Percentiles rank a stretch among this genome's conserved stretches.
phyloP scores from a whole-genome alignment of 1,140 invertebrate species.

The Neomicropteryx cornuta region DNA sequence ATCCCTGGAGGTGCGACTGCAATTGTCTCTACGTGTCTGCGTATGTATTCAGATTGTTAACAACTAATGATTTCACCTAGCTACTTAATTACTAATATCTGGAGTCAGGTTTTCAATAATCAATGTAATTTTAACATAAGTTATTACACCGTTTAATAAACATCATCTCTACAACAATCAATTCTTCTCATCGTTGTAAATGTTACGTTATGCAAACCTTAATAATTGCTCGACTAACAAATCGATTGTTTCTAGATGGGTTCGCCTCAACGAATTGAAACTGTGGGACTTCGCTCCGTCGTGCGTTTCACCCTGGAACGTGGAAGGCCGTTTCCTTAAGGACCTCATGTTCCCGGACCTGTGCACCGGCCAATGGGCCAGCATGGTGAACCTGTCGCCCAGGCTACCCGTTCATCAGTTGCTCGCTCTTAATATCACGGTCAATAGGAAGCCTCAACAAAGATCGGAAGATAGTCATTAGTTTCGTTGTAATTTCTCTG shows the following conservation, averaged over 20 bases:
- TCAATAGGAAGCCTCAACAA: slow-evolving; percentile 35
- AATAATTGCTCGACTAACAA: background rate
- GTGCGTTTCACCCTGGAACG: slow-evolving; percentile 62
- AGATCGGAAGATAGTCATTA: slow-evolving; percentile 29
- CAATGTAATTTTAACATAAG: no score
- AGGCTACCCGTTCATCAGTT: slow-evolving; percentile 46
- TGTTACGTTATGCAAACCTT: background rate
- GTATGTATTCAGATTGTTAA: slow-evolving; percentile 31
- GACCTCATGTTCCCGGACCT: slow-evolving; percentile 68
- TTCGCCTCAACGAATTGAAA: slow-evolving; percentile 50
- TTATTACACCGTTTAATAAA: no score
- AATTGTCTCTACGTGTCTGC: slow-evolving; percentile 57
- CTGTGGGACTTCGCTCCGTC: slow-evolving; percentile 63
- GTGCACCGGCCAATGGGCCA: slow-evolving; percentile 75
- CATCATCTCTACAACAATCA: no score
- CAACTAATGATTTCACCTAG: no score
- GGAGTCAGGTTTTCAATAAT: no score
- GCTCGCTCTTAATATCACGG: slow-evolving; percentile 33
- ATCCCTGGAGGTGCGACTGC: slow-evolving; percentile 83
- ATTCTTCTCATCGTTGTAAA: background rate
- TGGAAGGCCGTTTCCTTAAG: slow-evolving; percentile 55
- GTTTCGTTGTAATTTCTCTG: no score
- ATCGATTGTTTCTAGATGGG: slow-evolving; percentile 41
- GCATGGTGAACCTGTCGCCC: slow-evolving; percentile 63
- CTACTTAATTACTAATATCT: no score